phyloP scores from a whole-genome alignment of 2,888 invertebrate genomes.

The Malthinus flaveolus region DNA sequence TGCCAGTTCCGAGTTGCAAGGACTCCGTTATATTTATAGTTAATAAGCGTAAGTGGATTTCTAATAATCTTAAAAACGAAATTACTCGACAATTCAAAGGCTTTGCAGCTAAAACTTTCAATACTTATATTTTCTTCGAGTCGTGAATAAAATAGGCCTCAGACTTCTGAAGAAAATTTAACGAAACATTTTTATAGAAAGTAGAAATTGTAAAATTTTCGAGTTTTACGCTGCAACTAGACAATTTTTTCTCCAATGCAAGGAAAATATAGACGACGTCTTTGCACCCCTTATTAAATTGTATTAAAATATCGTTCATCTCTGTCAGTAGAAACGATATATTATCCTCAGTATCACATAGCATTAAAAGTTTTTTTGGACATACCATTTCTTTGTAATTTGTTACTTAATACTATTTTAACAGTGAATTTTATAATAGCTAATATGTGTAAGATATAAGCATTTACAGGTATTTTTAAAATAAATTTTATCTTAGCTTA shows the following conservation, averaged over 20 bases:
- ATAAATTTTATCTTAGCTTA: constrained; percentile 24
- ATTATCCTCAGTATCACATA: constrained; percentile 32
- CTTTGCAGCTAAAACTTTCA: constrained; percentile 12
- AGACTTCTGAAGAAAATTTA: constrained; percentile 16
- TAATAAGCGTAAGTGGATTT: constrained; percentile 18
- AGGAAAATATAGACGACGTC: constrained; percentile 22
- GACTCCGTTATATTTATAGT: constrained; percentile 14
- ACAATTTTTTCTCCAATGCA: constrained; percentile 15
- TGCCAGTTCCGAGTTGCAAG: constrained; percentile 27
- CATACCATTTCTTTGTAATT: constrained; percentile 27
- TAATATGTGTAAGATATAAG: constrained; percentile 25
- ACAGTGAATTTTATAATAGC: constrained; percentile 24
- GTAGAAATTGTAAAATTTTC: constrained; percentile 10
- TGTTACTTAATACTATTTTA: constrained; percentile 26
- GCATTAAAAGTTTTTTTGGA: constrained; percentile 28
- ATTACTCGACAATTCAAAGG: constrained; percentile 5
- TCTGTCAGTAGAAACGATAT: constrained; percentile 31
- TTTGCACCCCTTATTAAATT: constrained; percentile 29
- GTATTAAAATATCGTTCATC: constrained; percentile 31
- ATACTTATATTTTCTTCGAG: constrained; percentile 5
- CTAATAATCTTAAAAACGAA: neutral
- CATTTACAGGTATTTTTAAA: constrained; percentile 13
- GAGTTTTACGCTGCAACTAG: constrained; percentile 18
- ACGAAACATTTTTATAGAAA: constrained; percentile 19
- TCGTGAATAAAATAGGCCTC: constrained; percentile 13